Conservation (phyloP, 2,113 vertebrate genomes). For the Sinocyclocheilus anophthalmus region DNA sequence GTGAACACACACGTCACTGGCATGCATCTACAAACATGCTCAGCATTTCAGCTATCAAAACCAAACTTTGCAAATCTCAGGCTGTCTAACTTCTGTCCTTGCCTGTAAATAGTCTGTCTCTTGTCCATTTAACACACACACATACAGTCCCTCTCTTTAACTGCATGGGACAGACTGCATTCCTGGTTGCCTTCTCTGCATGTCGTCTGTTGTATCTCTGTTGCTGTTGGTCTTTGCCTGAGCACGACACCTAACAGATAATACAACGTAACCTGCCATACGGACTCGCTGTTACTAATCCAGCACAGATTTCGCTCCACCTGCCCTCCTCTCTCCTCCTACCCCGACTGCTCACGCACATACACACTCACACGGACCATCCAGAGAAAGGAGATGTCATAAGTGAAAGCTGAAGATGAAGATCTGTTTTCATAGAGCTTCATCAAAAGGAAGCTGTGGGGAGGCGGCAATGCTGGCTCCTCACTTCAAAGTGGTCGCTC, state of each 20-base stretch:
- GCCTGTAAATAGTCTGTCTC: slow-evolving; percentile 35
- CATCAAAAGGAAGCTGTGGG: slow-evolving; percentile 13
- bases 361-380: background rate
- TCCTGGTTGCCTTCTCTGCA: slow-evolving; percentile 51
- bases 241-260: slow-evolving; percentile 47
- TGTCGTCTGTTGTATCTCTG: slow-evolving; percentile 48
- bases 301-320: slow-evolving; percentile 37
- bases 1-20: slow-evolving; percentile 10
- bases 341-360: slow-evolving; percentile 2
- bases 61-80: slow-evolving; percentile 4
- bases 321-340: slow-evolving; percentile 26
- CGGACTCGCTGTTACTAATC: slow-evolving; percentile 44
- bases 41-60: background rate
- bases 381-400: slow-evolving; percentile 16
- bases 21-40: slow-evolving; percentile 18
- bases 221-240: slow-evolving; percentile 39
- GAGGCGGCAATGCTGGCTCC: slow-evolving; percentile 10
- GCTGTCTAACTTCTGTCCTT: slow-evolving; percentile 39
- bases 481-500: slow-evolving; percentile 37
- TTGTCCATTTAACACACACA: slow-evolving; percentile 8
- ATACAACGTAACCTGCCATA: slow-evolving; percentile 21
- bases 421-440: slow-evolving; percentile 34
- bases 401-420: slow-evolving; percentile 24
- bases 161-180: slow-evolving; percentile 54
- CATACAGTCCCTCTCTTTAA: slow-evolving; percentile 25